Percentiles rank a stretch among this genome's conserved stretches.
Evolutionary conservation across 2,113 vertebrate species (phyloP).

Genomic region (Genyomyrus donnyi): DNA sequence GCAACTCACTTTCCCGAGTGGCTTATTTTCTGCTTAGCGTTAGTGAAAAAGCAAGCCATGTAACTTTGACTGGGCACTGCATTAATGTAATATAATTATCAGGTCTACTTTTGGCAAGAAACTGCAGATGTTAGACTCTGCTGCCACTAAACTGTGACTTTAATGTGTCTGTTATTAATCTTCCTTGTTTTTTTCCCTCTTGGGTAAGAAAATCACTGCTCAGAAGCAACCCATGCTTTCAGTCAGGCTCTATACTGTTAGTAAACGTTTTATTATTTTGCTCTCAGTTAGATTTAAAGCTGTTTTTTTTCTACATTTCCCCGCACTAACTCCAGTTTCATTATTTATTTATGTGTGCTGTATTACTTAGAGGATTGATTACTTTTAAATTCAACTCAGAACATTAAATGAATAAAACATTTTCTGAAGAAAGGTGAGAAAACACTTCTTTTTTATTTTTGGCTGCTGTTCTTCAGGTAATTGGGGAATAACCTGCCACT

Average conservation of each 20-base stretch:
- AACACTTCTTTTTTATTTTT: neutral
- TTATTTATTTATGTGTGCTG: neutral
- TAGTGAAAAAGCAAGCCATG: conserved; percentile 6
- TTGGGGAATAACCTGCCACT: neutral
- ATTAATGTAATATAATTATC: conserved; percentile 14
- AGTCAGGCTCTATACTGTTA: conserved; percentile 52
- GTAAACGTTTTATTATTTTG: conserved; percentile 55
- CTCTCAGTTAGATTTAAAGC: conserved; percentile 57
- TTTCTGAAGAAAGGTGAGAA: neutral
- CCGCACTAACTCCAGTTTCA: neutral
- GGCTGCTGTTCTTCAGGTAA: neutral
- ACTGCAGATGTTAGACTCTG: conserved; percentile 40
- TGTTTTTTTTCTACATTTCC: neutral
- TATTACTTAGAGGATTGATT: neutral
- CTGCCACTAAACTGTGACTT: conserved; percentile 53
- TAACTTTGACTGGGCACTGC: neutral
- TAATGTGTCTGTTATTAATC: conserved; percentile 66
- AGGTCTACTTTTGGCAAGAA: conserved; percentile 32
- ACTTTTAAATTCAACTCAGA: conserved; percentile 6
- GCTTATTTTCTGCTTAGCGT: neutral
- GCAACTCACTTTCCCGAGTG: neutral
- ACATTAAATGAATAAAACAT: conserved; percentile 7
- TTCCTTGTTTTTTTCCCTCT: conserved; percentile 21
- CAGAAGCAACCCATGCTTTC: conserved; percentile 45
- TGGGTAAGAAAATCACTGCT: conserved; percentile 53